Evolutionary conservation across 1,140 invertebrate species (phyloP), one percentile per base, ranked within the genome.

Genomic region (Aphelinus atriplicis): DNA sequence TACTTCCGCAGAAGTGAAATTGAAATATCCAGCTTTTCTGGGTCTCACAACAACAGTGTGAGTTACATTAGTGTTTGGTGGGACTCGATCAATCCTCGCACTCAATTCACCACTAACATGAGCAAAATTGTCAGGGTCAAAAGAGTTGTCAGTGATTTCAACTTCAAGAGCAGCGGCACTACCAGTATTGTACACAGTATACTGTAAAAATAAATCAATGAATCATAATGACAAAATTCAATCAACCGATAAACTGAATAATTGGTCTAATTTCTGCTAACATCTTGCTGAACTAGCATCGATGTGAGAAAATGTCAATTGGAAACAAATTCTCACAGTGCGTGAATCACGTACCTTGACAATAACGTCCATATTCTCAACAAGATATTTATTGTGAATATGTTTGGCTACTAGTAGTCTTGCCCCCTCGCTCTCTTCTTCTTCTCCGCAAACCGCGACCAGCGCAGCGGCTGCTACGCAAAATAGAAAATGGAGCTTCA

Each of bases 361-460:
- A 79, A 99, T 91, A 80, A 99, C 93, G 86, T 99, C 98, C 93
- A 97, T 96, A 83, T 95, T 94, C 90, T 99, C 97, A n/a, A 99
- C 97, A 67, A 99, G 89, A 86, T 98, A 99, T 89, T 95, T 97
- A 83, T 99, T 99, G n/a, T 99, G 90, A 81, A 99, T 93, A 88
- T 95, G 94, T 88, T 96, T 96, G 3, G 94, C 94, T 10, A 96
- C 91, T 64, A 96, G 87, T 60, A 96, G 86, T 78, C 92, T 90
- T 26, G 95, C 94, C 66, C 90, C 89, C 73, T 79, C 79, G 5
- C 68, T 78, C 50, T 90, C 90, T 78, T 92, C 92, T 80, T 95
- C 94, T 69, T 94, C 92, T 55, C 90, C 88, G 56, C 85, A 82
- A 58, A 85, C 84, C 7, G 85, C 82, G 48, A 90, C 75, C 45